Evolutionary conservation across 2,797 vertebrate species (phyloP).

Genomic region (Pogoniulus pusillus): DNA sequence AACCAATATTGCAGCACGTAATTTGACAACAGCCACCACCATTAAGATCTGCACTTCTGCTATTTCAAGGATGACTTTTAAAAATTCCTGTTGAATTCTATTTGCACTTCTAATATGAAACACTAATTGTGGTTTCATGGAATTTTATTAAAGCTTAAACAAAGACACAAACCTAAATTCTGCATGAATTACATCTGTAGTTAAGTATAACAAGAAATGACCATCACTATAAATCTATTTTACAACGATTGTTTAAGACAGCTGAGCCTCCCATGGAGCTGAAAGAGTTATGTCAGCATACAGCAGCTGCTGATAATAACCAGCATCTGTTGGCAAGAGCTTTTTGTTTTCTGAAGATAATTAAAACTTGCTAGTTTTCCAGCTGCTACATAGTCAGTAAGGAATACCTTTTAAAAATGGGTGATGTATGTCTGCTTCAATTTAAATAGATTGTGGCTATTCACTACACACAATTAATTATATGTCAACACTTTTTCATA

Average conservation of each 20-base stretch:
- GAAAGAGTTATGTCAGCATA: slow-evolving; percentile 50
- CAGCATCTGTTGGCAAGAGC: slow-evolving; percentile 60
- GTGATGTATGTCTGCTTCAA: slow-evolving; percentile 11
- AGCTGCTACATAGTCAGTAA: slow-evolving; percentile 68
- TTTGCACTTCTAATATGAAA: neutral
- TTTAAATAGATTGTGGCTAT: slow-evolving; percentile 21
- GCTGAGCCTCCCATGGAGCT: slow-evolving; percentile 71
- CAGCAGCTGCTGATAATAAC: slow-evolving; percentile 73
- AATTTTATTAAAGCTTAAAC: slow-evolving; percentile 41
- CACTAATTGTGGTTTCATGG: neutral
- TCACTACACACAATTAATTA: neutral
- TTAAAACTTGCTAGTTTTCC: slow-evolving; percentile 72
- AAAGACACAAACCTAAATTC: slow-evolving; percentile 19
- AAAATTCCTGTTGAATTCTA: neutral
- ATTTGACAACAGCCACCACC: neutral
- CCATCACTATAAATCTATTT: slow-evolving; percentile 69
- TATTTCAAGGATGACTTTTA: neutral
- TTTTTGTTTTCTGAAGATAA: slow-evolving; percentile 74
- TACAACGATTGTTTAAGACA: slow-evolving; percentile 69
- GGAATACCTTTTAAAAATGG: slow-evolving; percentile 28
- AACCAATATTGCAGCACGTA: neutral
- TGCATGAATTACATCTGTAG: slow-evolving; percentile 52
- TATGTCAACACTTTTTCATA: neutral
- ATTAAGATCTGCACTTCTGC: neutral
- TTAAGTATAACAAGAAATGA: slow-evolving; percentile 67